A percentile compares a stretch with the other conserved stretches of the same genome.
Conservation (phyloP, 2,888 invertebrate genomes). For the Bombylius major region DNA sequence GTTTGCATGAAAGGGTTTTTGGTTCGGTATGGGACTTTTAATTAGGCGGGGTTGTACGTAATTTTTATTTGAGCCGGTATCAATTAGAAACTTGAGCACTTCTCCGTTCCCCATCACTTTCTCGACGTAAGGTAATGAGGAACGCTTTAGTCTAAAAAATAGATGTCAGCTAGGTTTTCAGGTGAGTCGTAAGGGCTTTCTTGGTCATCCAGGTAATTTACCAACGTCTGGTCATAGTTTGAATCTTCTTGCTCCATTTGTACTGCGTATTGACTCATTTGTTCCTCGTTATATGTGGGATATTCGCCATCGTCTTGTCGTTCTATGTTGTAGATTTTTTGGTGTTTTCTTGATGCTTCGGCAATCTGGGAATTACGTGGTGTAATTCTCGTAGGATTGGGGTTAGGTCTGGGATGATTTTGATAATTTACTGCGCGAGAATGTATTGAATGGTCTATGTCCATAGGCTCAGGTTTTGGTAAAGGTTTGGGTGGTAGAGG, state of each 20-base stretch:
- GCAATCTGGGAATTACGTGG: not conserved
- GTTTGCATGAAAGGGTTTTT: constrained; percentile 10
- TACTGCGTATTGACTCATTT: too few relatives aligned
- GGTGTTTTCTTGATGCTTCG: not conserved
- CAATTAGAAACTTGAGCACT: constrained; percentile 14
- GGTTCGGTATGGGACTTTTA: constrained; percentile 6
- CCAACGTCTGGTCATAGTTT: too few relatives aligned
- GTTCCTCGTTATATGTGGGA: not conserved
- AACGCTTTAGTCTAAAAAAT: constrained; percentile 16
- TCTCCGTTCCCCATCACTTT: constrained; percentile 12
- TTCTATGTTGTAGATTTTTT: not conserved
- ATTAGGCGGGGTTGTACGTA: constrained; percentile 12
- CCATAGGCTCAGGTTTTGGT: too few relatives aligned
- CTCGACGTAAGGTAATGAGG: constrained; percentile 15
- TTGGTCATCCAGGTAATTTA: too few relatives aligned
- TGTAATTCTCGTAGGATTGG: not conserved
- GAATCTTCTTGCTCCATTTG: not conserved
- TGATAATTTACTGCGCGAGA: constrained; percentile 10
- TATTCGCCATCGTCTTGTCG: not conserved
- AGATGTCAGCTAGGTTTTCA: not conserved
- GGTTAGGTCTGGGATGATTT: constrained; percentile 1
- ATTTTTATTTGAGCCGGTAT: constrained; percentile 14
- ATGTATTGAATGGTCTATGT: too few relatives aligned
- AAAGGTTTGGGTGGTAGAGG: too few relatives aligned
- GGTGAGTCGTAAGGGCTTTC: not conserved